These are phyloP conservation scores for Lutraria rhynchaena DNA, from an alignment of 1,140 invertebrate genomes.

Conservation along the genomic window DNA sequence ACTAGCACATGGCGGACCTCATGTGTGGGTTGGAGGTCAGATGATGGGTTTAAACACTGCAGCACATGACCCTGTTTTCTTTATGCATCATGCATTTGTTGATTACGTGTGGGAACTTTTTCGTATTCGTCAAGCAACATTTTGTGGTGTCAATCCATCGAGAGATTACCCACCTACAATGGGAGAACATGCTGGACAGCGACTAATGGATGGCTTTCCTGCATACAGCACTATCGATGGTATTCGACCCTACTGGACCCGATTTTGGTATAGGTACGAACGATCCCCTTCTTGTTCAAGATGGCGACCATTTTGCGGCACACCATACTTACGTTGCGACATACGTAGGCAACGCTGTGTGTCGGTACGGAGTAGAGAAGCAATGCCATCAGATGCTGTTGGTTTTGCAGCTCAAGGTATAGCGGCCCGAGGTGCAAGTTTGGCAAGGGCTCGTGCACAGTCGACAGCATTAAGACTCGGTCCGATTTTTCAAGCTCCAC, in stretches of 20 bases:
- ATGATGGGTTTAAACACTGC: constrained; percentile 71
- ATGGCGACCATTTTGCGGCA: constrained; percentile 44
- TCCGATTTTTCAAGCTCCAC: no score
- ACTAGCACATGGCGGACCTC: constrained; percentile 66
- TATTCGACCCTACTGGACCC: constrained; percentile 47
- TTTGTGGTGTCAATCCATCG: constrained; percentile 42
- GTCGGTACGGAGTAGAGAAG: no score
- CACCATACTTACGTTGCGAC: constrained; percentile 47
- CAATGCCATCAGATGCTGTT: no score
- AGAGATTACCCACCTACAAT: constrained; percentile 28
- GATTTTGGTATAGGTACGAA: constrained; percentile 58
- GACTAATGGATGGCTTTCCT: constrained; percentile 49
- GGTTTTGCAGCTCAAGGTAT: no score
- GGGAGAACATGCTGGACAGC: constrained; percentile 5
- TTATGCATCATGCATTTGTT: constrained; percentile 81
- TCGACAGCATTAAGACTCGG: no score
- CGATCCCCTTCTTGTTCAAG: constrained; percentile 33
- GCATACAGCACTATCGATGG: constrained; percentile 46
- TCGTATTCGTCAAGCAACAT: constrained; percentile 35
- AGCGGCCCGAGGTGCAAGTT: no score
- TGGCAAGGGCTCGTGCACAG: no score
- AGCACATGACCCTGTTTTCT: constrained; percentile 81
- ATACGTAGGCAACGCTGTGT: constrained; percentile 15
- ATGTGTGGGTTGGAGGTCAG: constrained; percentile 72
- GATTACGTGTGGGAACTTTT: constrained; percentile 76